Conservation (phyloP, 2,888 invertebrate species). For the Philaethria dido region DNA sequence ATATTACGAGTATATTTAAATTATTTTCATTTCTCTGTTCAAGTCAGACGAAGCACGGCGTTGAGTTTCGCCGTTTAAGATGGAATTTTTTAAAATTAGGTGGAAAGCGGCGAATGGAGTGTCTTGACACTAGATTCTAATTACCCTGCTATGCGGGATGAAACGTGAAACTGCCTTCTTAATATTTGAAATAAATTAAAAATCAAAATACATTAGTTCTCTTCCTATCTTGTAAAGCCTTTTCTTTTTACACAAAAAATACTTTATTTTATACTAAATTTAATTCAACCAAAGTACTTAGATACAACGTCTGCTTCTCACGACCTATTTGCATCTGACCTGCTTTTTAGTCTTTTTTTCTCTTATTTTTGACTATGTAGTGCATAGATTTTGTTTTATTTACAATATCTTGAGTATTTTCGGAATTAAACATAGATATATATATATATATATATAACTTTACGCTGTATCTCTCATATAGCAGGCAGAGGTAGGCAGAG, state of each 20-base stretch:
- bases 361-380: conserved; percentile 9
- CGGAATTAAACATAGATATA: neutral
- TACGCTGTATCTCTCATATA: too few relatives aligned
- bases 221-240: neutral
- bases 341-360: conserved; percentile 13
- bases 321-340: conserved; percentile 22
- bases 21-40: too few relatives aligned
- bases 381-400: neutral
- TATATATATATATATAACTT: too few relatives aligned
- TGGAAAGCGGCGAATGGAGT: too few relatives aligned
- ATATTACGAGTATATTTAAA: too few relatives aligned
- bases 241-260: neutral
- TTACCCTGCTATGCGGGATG: too few relatives aligned
- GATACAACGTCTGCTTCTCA: conserved; percentile 16
- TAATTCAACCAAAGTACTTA: conserved; percentile 21
- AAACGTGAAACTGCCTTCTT: too few relatives aligned
- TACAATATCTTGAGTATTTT: conserved; percentile 10
- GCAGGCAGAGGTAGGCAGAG: too few relatives aligned
- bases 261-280: conserved; percentile 20
- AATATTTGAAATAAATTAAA: neutral
- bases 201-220: conserved; percentile 2
- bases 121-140: too few relatives aligned
- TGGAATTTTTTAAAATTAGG: too few relatives aligned
- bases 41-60: too few relatives aligned
- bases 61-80: too few relatives aligned